A percentile compares a stretch with the other conserved stretches of the same genome.
phyloP scores from a whole-genome alignment of 1,140 invertebrate genomes.

The Aphaenogaster ashmeadi region DNA sequence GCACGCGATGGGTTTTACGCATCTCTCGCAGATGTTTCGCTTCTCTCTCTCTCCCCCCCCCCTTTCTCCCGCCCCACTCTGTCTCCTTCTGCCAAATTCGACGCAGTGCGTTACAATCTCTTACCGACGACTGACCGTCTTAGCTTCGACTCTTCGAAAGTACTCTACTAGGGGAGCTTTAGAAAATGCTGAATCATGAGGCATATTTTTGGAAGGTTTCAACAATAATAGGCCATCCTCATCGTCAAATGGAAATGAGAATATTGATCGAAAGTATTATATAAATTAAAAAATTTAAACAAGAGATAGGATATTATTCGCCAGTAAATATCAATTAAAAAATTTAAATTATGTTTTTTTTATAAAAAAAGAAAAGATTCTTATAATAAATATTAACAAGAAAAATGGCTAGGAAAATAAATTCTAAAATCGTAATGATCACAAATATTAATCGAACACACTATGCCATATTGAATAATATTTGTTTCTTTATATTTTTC shows the following conservation, averaged over 20 bases:
- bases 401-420: not conserved
- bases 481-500: not conserved
- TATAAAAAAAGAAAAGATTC: not conserved
- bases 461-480: not conserved
- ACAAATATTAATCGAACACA: not conserved
- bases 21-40: not conserved
- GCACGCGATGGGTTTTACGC: constrained; percentile 27
- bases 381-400: not conserved
- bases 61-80: too few species aligned
- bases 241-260: not conserved
- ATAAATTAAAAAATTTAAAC: not conserved
- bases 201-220: constrained; percentile 40
- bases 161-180: constrained; percentile 11
- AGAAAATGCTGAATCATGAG: constrained; percentile 20
- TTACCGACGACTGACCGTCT: constrained; percentile 14
- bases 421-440: not conserved
- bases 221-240: not conserved
- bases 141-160: constrained; percentile 2
- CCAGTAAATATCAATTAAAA: too few species aligned
- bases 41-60: too few species aligned
- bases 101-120: constrained; percentile 24
- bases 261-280: constrained; percentile 1
- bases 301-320: too few species aligned
- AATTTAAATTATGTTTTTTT: not conserved
- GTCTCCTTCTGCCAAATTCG: not conserved